Evolutionary conservation across 2,888 invertebrate species (phyloP), one percentile per base, ranked within the genome.

Genomic region (Drosophila pseudotalamancana): DNA sequence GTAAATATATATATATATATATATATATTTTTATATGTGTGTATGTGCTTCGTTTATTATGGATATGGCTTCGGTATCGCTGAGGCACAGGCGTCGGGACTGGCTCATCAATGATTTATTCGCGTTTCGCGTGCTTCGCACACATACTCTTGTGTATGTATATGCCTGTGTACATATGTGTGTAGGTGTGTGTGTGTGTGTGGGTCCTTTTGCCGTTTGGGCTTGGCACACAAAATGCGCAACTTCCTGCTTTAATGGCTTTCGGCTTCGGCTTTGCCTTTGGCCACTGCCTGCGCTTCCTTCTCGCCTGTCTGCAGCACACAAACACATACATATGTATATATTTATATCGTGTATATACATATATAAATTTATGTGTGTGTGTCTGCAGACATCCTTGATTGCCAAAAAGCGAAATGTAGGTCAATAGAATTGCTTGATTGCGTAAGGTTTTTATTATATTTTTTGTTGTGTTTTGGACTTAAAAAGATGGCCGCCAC

Each of bases 41-140:
- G 23, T 12, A 32, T 34, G 35, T 54, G 42, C 55, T n/a, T 59
- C 45, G 51, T 29, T 59, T 59, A 55, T 63, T 71, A 56, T 55
- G 74, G 25, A 51, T 67, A 42, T 27, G 39, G 25, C 37, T 56
- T 53, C 51, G n/a, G 42, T 68, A 35, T 69, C 55, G 55, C 55
- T 59, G 40, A 35, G 50, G 50, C 8, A 42, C 50, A 53, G 35
- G 43, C 27, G 12, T 48, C 34, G 56, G 53, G 59, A 49, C 57
- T 49, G 69, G 56, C 56, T 66, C 85, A 84, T 87, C 82, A 87
- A 83, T 84, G 86, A 84, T 84, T 84, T 84, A 84, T 84, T 83
- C 79, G 86, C 65, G 69, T 75, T 79, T 84, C 87, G 83, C 83
- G 83, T 84, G 83, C 69, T 70, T 46, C 60, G 57, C 66, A 61